Conservation (phyloP, 2,113 vertebrate species). For the Mionectes macconnelli region DNA sequence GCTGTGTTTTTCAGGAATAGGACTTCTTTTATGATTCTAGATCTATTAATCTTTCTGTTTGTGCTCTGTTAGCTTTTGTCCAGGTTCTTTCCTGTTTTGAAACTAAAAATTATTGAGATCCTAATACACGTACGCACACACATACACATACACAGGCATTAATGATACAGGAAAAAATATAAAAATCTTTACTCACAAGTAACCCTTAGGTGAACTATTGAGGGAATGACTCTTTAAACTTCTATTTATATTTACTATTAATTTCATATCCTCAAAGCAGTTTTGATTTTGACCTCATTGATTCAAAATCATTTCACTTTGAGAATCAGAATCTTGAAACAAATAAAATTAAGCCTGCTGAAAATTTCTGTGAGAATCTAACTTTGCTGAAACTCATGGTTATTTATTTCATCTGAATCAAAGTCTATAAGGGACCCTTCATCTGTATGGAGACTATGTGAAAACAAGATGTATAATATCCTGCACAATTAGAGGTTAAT, state of each 20-base stretch:
- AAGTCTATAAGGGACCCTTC: not conserved
- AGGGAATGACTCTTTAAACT: not conserved
- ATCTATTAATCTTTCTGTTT: not conserved
- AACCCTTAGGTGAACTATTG: not conserved
- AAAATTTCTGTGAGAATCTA: not conserved
- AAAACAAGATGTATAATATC: not conserved
- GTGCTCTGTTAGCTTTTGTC: not conserved
- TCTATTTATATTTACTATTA: not conserved
- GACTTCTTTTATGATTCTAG: not conserved
- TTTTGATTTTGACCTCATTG: not conserved
- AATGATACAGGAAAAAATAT: not conserved
- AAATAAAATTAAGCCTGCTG: not conserved
- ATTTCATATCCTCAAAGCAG: not conserved
- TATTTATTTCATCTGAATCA: not conserved
- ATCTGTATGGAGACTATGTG: not conserved
- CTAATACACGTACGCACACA: not conserved
- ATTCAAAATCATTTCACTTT: not conserved
- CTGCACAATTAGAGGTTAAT: not conserved
- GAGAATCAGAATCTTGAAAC: not conserved
- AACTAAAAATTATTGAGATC: not conserved
- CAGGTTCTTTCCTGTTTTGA: not conserved
- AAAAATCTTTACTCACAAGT: not conserved
- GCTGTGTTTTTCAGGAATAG: not conserved
- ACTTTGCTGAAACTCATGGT: not conserved
- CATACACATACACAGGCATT: not conserved